These are phyloP conservation scores for Holotrichia oblita DNA, from an alignment of 1,140 invertebrate genomes.

Conservation along the genomic window DNA sequence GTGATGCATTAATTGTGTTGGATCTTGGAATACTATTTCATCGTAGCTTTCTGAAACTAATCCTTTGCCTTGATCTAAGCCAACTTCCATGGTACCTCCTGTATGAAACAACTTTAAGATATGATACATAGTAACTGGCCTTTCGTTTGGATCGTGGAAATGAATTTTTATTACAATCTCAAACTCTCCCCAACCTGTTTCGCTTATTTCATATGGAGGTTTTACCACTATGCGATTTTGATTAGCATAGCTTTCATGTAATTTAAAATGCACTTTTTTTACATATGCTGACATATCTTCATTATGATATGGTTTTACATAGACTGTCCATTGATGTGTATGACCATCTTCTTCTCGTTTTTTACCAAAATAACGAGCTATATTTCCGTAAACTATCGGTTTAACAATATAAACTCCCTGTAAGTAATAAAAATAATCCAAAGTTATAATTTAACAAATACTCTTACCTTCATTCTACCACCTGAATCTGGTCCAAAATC, in stretches of 20 bases:
- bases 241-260: constrained; percentile 98
- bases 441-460: constrained; percentile 23
- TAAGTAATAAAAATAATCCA: constrained; percentile 53
- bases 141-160: constrained; percentile 96
- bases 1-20: constrained; percentile 92
- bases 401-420: constrained; percentile 93
- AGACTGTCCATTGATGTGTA: constrained; percentile 99
- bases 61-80: constrained; percentile 79
- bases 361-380: constrained; percentile 94
- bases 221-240: constrained; percentile 91
- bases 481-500: constrained; percentile 86
- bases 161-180: constrained; percentile 99
- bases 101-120: constrained; percentile 95
- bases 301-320: constrained; percentile 93
- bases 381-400: constrained; percentile 97
- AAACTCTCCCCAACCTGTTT: constrained; percentile 99
- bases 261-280: constrained; percentile 97
- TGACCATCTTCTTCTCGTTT: constrained; percentile 99
- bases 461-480: constrained; percentile 76
- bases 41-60: constrained; percentile 96
- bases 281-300: constrained; percentile 96
- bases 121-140: constrained; percentile 95
- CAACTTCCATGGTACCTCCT: constrained; percentile 64
- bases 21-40: constrained; percentile 98
- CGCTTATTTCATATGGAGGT: constrained; percentile 96